A percentile compares a stretch with the other conserved stretches of the same genome.
Evolutionary conservation across 2,888 invertebrate species (phyloP).

Genomic region (Drosophila birchii): DNA sequence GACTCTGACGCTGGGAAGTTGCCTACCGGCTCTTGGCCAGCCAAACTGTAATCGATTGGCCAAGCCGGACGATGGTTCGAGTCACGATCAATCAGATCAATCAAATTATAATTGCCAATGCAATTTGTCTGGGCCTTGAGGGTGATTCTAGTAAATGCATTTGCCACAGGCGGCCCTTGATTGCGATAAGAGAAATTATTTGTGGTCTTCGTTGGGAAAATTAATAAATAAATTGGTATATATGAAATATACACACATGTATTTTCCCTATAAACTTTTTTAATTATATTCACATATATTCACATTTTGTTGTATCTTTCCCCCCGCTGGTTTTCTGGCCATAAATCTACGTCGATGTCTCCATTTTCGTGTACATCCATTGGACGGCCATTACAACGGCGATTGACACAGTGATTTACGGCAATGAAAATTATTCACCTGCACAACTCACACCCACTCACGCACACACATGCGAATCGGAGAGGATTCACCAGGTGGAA

Average conservation of each 20-base stretch:
- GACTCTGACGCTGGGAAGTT: conserved; percentile 1
- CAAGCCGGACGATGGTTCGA: conserved; percentile 33
- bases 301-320: background rate
- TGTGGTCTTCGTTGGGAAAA: background rate
- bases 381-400: conserved; percentile 52
- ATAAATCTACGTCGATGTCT: conserved; percentile 35
- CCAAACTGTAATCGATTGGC: conserved; percentile 46
- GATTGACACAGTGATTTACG: conserved; percentile 73
- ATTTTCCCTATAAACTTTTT: background rate
- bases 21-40: background rate
- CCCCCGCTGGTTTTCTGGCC: background rate
- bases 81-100: conserved; percentile 1
- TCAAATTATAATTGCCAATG: conserved; percentile 38
- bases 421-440: conserved; percentile 68
- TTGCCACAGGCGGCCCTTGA: conserved; percentile 25
- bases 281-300: conserved; percentile 1
- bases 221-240: background rate
- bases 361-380: conserved; percentile 48
- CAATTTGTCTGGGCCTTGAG: conserved; percentile 27
- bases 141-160: conserved; percentile 19
- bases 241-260: background rate
- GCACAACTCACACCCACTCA: conserved; percentile 27
- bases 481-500: conserved; percentile 48
- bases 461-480: conserved; percentile 26
- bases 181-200: conserved; percentile 26